Percentiles rank a stretch among this genome's conserved stretches.
These are phyloP conservation scores for Ligdia adustata DNA, from an alignment of 2,888 invertebrate genomes.

Conservation along the genomic window DNA sequence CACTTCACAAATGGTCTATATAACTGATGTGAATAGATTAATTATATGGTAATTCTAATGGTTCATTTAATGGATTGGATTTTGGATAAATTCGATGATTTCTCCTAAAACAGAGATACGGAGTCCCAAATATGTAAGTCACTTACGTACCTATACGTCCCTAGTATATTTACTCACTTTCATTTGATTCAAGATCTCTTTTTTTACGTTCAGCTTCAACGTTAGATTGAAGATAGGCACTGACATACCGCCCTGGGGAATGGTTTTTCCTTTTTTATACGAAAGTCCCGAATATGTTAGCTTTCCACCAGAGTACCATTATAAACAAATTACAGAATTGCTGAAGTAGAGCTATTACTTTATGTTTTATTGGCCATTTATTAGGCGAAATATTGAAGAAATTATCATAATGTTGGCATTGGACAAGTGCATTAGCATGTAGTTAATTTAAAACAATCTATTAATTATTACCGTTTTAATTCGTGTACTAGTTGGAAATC, in stretches of 20 bases:
- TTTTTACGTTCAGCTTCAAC: conserved; percentile 13
- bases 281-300: conserved; percentile 9
- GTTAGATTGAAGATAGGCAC: conserved; percentile 9
- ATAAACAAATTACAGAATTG: conserved; percentile 14
- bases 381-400: no score
- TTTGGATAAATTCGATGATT: no score
- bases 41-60: no score
- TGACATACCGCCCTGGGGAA: conserved; percentile 12
- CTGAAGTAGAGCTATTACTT: neutral
- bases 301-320: conserved; percentile 15
- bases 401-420: no score
- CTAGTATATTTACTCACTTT: conserved; percentile 14
- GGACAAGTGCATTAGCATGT: no score
- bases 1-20: no score
- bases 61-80: no score
- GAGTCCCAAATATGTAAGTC: neutral
- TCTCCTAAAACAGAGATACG: neutral
- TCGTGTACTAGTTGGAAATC: no score
- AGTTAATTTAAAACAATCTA: no score
- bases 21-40: no score
- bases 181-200: conserved; percentile 8
- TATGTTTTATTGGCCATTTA: neutral
- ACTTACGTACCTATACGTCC: neutral
- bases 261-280: conserved; percentile 3
- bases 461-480: no score